Evolutionary conservation across 2,888 invertebrate genomes (phyloP), one percentile per base, ranked within the genome.

Genomic region (Timandra comae): DNA sequence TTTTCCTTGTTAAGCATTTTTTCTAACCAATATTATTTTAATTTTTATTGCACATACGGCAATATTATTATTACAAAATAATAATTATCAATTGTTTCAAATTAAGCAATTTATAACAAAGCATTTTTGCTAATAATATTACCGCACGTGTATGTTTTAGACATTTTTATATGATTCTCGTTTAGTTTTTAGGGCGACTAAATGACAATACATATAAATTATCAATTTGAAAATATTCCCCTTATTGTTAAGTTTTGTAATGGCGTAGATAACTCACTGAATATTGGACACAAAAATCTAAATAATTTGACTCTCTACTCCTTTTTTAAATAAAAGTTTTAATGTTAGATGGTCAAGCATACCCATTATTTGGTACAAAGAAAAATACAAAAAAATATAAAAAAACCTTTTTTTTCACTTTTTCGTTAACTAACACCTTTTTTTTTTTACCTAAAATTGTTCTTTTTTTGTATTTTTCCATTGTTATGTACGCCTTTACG

Each of bases 151-250:
- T 35, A 39, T 44, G 24, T 55, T 57, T 57, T 56, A 41, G 50
- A 50, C 41, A 52, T 43, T 56, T 64, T 73, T 77, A 81, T 82
- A 82, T 82, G 80, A 58, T 77, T 82, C 78, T 82, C 78, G 70
- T 82, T 84, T 82, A 79, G 82, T 82, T 59, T 61, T 76, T 81
- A 85, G 84, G 84, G 84, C 84, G 80, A 78, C 84, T 84, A 82
- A 85, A 84, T 81, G 84, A 85, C 79, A 79, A 80, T 73, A 64
- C 82, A 84, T 85, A 81, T 82, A 66, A 80, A 73, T 54, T 72
- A 72, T 68, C 68, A 70, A 66, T 62, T 68, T 56, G 58, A 75
- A 74, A 10, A 63, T 79, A 81, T 84, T 81, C 81, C 82, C 79
- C 70, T 59, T 67, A 63, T 46, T 52, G 52, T 45, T 72, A 78